These are phyloP conservation scores for Dicycla oo DNA, from an alignment of 2,888 invertebrate species.

Conservation along the genomic window DNA sequence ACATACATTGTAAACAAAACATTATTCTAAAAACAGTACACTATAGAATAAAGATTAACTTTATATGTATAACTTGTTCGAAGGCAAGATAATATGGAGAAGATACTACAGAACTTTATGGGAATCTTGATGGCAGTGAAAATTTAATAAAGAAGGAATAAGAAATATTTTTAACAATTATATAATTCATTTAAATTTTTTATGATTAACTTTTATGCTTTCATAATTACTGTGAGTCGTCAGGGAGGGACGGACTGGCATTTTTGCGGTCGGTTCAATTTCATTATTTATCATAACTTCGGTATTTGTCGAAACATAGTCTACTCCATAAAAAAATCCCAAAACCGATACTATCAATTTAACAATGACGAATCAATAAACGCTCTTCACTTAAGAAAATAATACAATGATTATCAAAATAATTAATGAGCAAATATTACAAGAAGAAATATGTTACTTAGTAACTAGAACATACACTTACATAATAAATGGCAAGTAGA, in stretches of 20 bases:
- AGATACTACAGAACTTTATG: background rate
- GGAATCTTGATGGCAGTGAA: background rate
- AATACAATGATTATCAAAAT: constrained; percentile 32
- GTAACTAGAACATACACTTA: constrained; percentile 60
- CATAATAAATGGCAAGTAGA: constrained; percentile 67
- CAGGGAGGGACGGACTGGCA: constrained; percentile 43
- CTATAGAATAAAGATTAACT: constrained; percentile 1
- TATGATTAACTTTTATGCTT: background rate
- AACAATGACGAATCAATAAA: constrained; percentile 32
- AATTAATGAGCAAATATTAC: constrained; percentile 54
- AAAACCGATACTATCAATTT: constrained; percentile 13
- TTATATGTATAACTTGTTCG: constrained; percentile 14
- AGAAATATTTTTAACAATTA: background rate
- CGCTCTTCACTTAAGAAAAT: constrained; percentile 23
- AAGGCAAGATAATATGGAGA: constrained; percentile 23
- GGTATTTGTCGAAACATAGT: constrained; percentile 27
- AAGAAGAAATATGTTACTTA: constrained; percentile 59
- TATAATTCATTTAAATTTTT: background rate
- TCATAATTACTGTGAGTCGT: constrained; percentile 36
- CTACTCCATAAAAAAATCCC: constrained; percentile 5
- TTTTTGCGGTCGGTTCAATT: constrained; percentile 31
- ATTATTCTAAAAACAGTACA: constrained; percentile 13
- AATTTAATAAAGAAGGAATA: background rate
- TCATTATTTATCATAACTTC: constrained; percentile 25
- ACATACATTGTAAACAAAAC: constrained; percentile 3